These are phyloP conservation scores for Aphelenchoides fujianensis DNA, from an alignment of 1,140 invertebrate genomes.

Conservation along the genomic window DNA sequence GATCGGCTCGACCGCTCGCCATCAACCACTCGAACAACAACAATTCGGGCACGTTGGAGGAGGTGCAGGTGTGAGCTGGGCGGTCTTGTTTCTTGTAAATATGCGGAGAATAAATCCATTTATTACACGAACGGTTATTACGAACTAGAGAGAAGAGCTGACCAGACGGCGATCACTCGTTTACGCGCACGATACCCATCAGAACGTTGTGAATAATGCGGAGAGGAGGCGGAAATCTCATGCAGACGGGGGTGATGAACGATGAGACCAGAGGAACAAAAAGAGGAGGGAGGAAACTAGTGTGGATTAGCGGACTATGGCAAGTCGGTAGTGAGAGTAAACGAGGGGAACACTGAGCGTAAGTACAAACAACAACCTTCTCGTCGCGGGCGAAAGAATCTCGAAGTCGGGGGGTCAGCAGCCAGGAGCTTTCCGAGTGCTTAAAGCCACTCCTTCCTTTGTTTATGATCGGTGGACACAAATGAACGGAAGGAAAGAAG, in stretches of 20 bases:
- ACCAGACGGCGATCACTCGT: too few species aligned
- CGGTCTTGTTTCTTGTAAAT: not conserved
- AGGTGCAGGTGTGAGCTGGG: conserved; percentile 53
- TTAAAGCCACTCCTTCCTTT: too few species aligned
- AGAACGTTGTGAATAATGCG: not conserved
- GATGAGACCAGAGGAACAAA: not conserved
- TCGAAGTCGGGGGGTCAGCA: too few species aligned
- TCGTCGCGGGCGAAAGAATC: too few species aligned
- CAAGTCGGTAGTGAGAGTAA: not conserved
- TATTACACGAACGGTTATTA: too few species aligned
- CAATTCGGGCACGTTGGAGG: conserved; percentile 44
- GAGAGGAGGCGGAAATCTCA: conserved; percentile 12
- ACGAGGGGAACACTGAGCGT: not conserved
- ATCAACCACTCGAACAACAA: conserved; percentile 20
- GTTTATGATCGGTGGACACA: too few species aligned
- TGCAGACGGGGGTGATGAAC: not conserved
- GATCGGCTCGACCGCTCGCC: not conserved
- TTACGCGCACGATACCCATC: not conserved
- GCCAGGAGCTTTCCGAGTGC: too few species aligned
- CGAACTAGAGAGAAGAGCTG: not conserved
- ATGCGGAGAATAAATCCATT: not conserved
- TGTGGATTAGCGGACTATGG: not conserved
- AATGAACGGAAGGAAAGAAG: too few species aligned
- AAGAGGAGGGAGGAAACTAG: not conserved
- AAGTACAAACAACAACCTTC: too few species aligned